Percentiles rank a stretch among this genome's conserved stretches.
These are phyloP conservation scores for Lytechinus pictus DNA, from an alignment of 35 echinoderm and acorn worm species.

Conservation along the genomic window DNA sequence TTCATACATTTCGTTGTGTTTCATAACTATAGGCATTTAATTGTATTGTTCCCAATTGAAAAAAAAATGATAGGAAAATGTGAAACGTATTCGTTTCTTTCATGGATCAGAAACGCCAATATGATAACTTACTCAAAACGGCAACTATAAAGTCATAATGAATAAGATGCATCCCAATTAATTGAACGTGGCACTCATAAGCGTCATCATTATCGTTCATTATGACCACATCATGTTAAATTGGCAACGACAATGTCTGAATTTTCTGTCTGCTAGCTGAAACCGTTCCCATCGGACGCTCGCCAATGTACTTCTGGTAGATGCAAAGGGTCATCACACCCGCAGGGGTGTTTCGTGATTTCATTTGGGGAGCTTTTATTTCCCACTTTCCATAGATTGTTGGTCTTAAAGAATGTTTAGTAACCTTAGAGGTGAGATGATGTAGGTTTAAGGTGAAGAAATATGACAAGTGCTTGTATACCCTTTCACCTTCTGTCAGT, in stretches of 20 bases:
- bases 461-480: not conserved
- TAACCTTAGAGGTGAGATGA: not conserved
- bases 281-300: not conserved
- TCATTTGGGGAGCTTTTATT: not conserved
- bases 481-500: not conserved
- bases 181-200: no score
- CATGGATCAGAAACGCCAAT: no score
- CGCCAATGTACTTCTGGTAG: not conserved
- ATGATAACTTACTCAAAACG: no score
- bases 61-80: no score
- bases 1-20: no score
- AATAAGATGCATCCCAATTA: no score
- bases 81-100: no score
- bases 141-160: no score
- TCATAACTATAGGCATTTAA: no score
- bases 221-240: not conserved
- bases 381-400: not conserved
- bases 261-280: not conserved
- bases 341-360: not conserved
- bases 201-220: no score
- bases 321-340: slow-evolving; percentile 1
- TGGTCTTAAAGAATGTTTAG: not conserved
- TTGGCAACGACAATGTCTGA: not conserved
- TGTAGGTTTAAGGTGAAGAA: not conserved
- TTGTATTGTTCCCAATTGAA: no score